Percentiles rank a stretch among this genome's conserved stretches.
phyloP scores from a whole-genome alignment of 2,113 vertebrate genomes.

The Larimichthys polyactis region DNA sequence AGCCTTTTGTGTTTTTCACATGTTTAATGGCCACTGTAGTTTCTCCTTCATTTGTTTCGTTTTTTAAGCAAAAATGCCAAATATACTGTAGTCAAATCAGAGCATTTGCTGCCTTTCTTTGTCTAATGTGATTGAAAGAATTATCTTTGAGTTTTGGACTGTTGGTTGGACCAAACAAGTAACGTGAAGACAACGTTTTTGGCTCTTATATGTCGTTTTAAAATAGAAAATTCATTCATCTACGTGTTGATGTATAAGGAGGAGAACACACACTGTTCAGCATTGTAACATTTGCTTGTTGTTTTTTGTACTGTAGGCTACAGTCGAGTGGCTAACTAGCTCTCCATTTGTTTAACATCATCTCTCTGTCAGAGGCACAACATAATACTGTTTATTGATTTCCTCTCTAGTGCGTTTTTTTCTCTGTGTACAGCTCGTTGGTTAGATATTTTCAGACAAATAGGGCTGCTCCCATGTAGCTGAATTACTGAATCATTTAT shows the following conservation, averaged over 20 bases:
- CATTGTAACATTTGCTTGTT: background rate
- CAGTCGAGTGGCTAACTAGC: background rate
- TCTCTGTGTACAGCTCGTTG: conserved; percentile 10
- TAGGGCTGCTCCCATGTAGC: conserved; percentile 12
- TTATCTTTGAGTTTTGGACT: background rate
- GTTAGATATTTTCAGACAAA: conserved; percentile 16
- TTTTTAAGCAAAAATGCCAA: background rate
- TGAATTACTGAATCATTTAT: conserved; percentile 55
- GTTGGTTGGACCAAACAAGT: background rate
- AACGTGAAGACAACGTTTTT: background rate
- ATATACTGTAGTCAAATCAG: background rate
- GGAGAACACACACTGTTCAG: background rate
- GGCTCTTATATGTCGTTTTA: background rate
- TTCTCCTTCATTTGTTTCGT: background rate
- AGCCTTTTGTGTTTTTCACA: too few relatives aligned
- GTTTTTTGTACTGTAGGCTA: background rate
- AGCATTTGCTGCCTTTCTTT: background rate
- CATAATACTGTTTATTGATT: conserved; percentile 9
- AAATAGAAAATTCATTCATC: background rate
- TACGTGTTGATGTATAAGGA: background rate
- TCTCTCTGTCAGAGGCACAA: conserved; percentile 23
- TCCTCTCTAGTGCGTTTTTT: conserved; percentile 12
- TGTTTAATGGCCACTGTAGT: too few relatives aligned
- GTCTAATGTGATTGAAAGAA: background rate
- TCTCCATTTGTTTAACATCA: background rate